phyloP scores from a whole-genome alignment of 2,797 vertebrate genomes.

The Basileuterus tristriatus region DNA sequence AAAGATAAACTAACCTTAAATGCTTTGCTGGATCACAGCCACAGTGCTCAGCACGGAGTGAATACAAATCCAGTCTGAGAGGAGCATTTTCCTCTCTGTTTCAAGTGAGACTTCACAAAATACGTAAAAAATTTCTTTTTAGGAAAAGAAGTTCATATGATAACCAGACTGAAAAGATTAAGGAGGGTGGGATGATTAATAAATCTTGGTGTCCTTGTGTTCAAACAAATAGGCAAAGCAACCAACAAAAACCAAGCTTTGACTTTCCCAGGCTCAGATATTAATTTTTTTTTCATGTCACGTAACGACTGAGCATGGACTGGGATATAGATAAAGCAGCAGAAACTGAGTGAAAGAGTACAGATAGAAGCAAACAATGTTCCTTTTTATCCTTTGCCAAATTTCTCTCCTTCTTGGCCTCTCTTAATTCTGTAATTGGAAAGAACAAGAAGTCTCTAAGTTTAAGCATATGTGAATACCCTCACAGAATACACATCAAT shows the following conservation, averaged over 20 bases:
- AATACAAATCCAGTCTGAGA: not conserved
- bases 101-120: not conserved
- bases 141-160: not conserved
- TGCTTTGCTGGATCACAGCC: conserved; percentile 34
- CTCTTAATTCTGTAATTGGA: not conserved
- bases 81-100: not conserved
- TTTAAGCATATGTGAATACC: not conserved
- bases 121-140: not conserved
- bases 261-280: not conserved
- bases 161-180: not conserved
- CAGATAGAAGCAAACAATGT: not conserved
- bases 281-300: not conserved
- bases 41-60: not conserved
- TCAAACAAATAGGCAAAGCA: not conserved
- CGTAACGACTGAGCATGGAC: not conserved
- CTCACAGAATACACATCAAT: not conserved
- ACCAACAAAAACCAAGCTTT: not conserved
- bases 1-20: conserved; percentile 46
- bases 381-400: not conserved
- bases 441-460: not conserved
- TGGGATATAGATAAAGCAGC: not conserved
- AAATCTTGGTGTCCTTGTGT: not conserved
- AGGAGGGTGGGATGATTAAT: not conserved
- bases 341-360: not conserved
- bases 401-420: not conserved